Conservation (phyloP, 2,888 invertebrate species). For the Amphipoea oculea region DNA sequence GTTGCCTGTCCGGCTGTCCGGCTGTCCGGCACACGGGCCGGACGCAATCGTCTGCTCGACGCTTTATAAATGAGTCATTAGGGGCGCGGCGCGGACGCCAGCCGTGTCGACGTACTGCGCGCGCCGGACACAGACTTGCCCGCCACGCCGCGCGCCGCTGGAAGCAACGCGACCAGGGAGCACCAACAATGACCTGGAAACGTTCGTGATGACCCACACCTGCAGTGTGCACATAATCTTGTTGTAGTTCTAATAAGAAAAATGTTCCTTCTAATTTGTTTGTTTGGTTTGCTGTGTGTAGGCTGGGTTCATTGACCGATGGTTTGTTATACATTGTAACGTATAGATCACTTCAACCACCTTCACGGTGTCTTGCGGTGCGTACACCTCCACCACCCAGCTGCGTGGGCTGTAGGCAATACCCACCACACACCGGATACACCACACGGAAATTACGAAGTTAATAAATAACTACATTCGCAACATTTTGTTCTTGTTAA, state of each 20-base stretch:
- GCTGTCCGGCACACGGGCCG: constrained; percentile 13
- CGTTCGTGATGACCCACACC: not conserved
- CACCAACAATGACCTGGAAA: not conserved
- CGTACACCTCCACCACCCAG: not conserved
- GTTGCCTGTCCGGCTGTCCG: constrained; percentile 5
- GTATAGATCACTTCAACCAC: not conserved
- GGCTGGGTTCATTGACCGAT: not conserved
- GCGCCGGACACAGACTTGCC: not conserved
- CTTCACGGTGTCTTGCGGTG: not conserved
- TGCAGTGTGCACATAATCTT: not conserved
- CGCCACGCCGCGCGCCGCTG: not conserved
- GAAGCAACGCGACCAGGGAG: not conserved
- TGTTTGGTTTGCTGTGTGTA: not conserved
- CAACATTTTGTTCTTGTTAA: not conserved
- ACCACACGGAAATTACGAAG: not conserved
- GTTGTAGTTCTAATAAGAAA: not conserved
- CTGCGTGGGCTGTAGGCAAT: not conserved
- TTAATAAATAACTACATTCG: not conserved
- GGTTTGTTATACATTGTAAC: not conserved
- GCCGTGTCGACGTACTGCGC: not conserved
- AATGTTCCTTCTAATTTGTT: not conserved
- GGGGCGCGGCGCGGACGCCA: not conserved
- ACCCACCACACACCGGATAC: not conserved
- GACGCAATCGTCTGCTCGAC: not conserved
- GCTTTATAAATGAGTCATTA: constrained; percentile 8